phyloP scores from a whole-genome alignment of 2,113 vertebrate genomes.

The Phyllopteryx taeniolatus region DNA sequence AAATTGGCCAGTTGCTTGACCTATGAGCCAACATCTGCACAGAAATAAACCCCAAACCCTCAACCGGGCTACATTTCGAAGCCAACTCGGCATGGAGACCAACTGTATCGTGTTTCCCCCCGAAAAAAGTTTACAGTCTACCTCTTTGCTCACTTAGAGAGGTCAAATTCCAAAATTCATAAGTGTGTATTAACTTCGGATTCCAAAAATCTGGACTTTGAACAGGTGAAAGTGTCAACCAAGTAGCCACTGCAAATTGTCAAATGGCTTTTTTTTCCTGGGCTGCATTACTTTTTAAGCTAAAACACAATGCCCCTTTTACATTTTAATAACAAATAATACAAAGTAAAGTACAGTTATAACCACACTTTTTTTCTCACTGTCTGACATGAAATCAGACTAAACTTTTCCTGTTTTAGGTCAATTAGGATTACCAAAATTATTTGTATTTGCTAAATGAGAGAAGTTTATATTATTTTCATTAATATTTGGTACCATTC shows the following conservation, averaged over 20 bases:
- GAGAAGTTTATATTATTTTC: no score
- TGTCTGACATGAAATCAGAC: no score
- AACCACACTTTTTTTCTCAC: no score
- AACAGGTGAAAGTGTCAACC: conserved; percentile 14
- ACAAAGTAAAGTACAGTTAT: not conserved
- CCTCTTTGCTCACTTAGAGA: conserved; percentile 4
- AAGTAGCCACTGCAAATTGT: not conserved
- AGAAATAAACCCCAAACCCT: conserved; percentile 15
- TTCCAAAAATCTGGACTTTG: conserved; percentile 14
- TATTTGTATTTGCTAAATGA: no score
- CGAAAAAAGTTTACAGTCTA: conserved; percentile 7
- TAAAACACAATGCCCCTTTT: not conserved
- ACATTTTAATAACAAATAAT: not conserved
- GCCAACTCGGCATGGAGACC: conserved; percentile 13
- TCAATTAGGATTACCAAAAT: no score
- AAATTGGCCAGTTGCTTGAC: conserved; percentile 17
- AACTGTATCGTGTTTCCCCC: conserved; percentile 13
- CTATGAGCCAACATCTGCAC: conserved; percentile 7
- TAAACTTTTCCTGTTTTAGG: no score
- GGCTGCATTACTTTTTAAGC: not conserved
- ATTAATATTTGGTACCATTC: no score
- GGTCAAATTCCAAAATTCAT: conserved; percentile 15
- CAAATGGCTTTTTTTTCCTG: not conserved
- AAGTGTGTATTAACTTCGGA: conserved; percentile 10
- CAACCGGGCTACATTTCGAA: conserved; percentile 14